Evolutionary conservation across 2,113 vertebrate genomes (phyloP), one percentile per base, ranked within the genome.

Genomic region (Leptobrachium ailaonicum): DNA sequence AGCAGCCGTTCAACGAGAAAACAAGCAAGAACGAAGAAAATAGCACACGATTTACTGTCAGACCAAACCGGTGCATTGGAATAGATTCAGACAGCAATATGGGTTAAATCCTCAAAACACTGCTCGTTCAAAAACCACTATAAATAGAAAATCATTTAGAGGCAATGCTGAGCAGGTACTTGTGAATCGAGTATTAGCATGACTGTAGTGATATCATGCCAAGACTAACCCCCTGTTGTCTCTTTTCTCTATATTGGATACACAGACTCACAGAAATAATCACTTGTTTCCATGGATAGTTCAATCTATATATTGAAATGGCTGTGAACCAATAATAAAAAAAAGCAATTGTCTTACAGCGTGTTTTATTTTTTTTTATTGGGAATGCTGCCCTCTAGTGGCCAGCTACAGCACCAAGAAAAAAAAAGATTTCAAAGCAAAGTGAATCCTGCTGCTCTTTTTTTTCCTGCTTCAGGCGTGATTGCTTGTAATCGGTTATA

Each of bases 351-450:
- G 79, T 44, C 66, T 80, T 75, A 41, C 1, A 20, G 63, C 60
- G 42, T 69, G 47, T 50, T 32, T 32, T 32, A 32, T 32, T 32
- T 32, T 32, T 80, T 79, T 79, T 40, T n/a, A 54, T 69, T 81
- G 79, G 64, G 8, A 41, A 69, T 81, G 79, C 64, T 63, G 74
- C 79, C 79, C 79, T 81, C 79, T 67, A 9, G 79, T 81, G 79
- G 79, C 12, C 13, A 14, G 8, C 42, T 58, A n/a, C 12, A 42
- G 72, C 13, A 44, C 32, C 1, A 40, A 58, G 47, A 50, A 50
- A 8, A 50, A 50, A 4, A 32, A 32, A 32, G 20, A 32, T 32
- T 32, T 32, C 20, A 32, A 32, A 32, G 20, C 20, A 32, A 50
- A 50, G 47, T 50, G 47, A 50, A 50, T 50, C 47, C 4, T 50